Percentiles rank a stretch among this genome's conserved stretches.
Conservation (phyloP, 2,113 vertebrate species). For the Miniopterus natalensis region DNA sequence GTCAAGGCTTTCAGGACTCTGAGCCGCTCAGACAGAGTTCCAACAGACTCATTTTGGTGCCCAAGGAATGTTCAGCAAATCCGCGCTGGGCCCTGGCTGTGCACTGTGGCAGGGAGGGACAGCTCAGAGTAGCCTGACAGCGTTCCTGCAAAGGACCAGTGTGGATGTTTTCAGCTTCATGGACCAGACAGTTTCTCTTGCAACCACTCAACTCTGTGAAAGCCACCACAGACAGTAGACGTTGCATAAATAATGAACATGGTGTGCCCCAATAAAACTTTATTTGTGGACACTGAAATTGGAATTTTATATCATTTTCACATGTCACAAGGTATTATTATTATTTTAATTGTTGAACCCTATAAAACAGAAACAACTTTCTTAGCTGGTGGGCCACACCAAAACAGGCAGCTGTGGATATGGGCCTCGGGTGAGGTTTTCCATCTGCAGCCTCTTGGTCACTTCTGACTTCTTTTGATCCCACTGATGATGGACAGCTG, state of each 20-base stretch:
- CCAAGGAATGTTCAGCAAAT: too few relatives aligned
- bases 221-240: rapidly evolving
- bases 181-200: not conserved
- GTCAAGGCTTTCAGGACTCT: not conserved
- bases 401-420: not conserved
- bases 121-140: too few relatives aligned
- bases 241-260: rapidly evolving
- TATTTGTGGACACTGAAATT: not conserved
- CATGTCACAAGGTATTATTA: not conserved
- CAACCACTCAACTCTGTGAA: rapidly evolving
- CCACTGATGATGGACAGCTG: not conserved
- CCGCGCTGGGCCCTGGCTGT: rapidly evolving
- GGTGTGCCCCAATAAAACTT: not conserved
- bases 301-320: too few relatives aligned
- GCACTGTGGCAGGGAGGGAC: rapidly evolving
- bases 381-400: rapidly evolving
- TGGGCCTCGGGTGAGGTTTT: rapidly evolving
- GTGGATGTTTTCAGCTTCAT: not conserved
- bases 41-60: not conserved
- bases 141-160: not conserved
- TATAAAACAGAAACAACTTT: not conserved
- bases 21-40: not conserved
- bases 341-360: not conserved
- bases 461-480: not conserved
- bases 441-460: rapidly evolving